phyloP scores from a whole-genome alignment of 2,888 invertebrate species.

The Boloria euphrosyne region DNA sequence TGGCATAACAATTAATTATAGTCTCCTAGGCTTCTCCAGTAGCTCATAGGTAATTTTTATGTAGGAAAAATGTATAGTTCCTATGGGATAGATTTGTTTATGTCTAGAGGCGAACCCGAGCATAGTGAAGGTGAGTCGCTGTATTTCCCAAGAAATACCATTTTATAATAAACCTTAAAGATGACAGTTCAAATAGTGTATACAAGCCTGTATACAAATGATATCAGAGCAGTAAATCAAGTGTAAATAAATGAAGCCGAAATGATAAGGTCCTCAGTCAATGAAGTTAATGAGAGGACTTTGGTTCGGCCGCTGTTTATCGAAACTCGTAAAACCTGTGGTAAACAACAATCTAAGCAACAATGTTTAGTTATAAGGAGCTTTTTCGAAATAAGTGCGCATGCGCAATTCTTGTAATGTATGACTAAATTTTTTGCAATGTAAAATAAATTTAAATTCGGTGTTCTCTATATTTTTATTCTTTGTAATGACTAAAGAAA shows the following conservation, averaged over 20 bases:
- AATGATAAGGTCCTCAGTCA: conserved; percentile 19
- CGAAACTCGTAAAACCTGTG: conserved; percentile 1
- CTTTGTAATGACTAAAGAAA: no score
- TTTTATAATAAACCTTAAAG: neutral
- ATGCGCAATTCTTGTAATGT: no score
- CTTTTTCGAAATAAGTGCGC: neutral
- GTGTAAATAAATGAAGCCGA: conserved; percentile 10
- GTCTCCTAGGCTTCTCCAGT: no score
- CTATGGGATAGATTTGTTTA: no score
- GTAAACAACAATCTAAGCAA: neutral
- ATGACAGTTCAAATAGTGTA: neutral
- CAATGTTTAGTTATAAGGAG: neutral
- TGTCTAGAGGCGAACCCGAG: no score
- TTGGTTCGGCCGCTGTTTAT: conserved; percentile 18
- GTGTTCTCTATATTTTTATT: no score
- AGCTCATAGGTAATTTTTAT: no score
- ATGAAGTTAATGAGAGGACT: conserved; percentile 21
- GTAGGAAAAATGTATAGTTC: no score
- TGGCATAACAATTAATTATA: no score
- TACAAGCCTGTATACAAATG: conserved; percentile 2
- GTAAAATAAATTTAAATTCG: no score
- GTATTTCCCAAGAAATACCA: neutral
- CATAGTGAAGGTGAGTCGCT: no score
- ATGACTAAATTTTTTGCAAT: no score
- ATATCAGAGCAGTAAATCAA: conserved; percentile 18